phyloP scores from a whole-genome alignment of 2,113 vertebrate species.

The Onychostruthus taczanowskii region DNA sequence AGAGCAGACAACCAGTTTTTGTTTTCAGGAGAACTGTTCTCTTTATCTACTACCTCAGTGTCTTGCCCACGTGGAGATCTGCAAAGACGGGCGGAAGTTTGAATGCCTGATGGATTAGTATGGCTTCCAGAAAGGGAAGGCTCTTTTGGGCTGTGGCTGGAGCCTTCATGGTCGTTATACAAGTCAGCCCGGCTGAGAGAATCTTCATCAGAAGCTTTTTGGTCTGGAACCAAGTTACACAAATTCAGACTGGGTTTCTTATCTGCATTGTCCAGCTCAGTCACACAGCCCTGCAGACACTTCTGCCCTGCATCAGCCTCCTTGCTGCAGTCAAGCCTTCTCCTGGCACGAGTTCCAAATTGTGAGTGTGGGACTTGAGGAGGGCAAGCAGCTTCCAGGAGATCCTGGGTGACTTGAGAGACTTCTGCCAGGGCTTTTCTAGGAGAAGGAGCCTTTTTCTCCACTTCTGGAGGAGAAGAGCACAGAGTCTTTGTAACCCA shows the following conservation, averaged over 20 bases:
- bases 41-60: constrained; percentile 75
- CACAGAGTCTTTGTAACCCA: constrained; percentile 81
- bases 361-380: neutral
- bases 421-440: constrained; percentile 78
- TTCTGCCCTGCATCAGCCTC: constrained; percentile 28
- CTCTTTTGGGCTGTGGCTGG: neutral
- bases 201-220: constrained; percentile 38
- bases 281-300: constrained; percentile 74
- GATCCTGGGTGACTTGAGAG: constrained; percentile 75
- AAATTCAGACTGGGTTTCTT: constrained; percentile 78
- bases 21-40: constrained; percentile 82
- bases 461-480: constrained; percentile 57
- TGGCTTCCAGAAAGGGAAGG: constrained; percentile 27
- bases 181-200: constrained; percentile 19
- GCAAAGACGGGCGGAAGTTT: constrained; percentile 18
- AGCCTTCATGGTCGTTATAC: neutral
- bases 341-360: constrained; percentile 82
- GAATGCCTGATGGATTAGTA: constrained; percentile 4
- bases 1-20: constrained; percentile 88
- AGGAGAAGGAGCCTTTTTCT: constrained; percentile 58
- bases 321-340: constrained; percentile 83
- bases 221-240: constrained; percentile 59
- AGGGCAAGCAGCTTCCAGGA: constrained; percentile 1
- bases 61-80: constrained; percentile 28
- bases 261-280: constrained; percentile 73